Base-by-base conservation (phyloP, 2,113 vertebrate species). In the Malurus cyaneus region DNA sequence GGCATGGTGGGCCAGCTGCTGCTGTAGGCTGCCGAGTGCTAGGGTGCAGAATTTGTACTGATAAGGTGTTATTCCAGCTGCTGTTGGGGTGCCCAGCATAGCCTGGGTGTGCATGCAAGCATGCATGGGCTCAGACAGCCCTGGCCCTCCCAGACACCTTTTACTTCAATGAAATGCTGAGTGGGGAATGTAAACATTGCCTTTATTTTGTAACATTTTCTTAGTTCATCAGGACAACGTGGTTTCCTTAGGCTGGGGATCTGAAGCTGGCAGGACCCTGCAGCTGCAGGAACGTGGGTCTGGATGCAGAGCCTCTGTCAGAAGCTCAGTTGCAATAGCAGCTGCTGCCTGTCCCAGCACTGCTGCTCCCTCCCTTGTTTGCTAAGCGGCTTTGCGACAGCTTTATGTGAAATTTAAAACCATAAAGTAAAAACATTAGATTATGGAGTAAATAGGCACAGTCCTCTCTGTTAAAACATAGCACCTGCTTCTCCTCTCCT, bases 351-450 rank as follows among this genome's bases (percentile, higher is more conserved):
- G 73, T 39, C 24, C 2, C 3, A 49, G 42, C 2, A 1, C 26
- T 0, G 4, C 64, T 46, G 59, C 67, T 81, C 47, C 49, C 46
- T 77, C 69, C 1, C 3, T 47, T 76, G 42, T 83, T 88, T 70
- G 60, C 80, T 46, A 17, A 82, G 69, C 9, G 67, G 44, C 53
- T 95, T 88, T 83, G 54, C 0, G 0, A 65, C 31, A 64, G 54
- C 46, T 83, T 92, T 78, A 67, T 32, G 61, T 64, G 86, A 88
- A 83, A 95, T 71, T 74, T 70, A 66, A 92, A 89, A 62, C 70
- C 56, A 29, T 34, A 23, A 80, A 94, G 62, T 69, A 54, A 85
- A 94, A 91, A 28, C 14, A n/a, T 65, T 32, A 4, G 26, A 39
- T 90, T 61, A 50, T 32, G 54, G 80, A 78, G 39, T 56, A 70